A percentile compares a stretch with the other conserved stretches of the same genome.
Evolutionary conservation across 1,140 invertebrate species (phyloP).

Genomic region (Drosophila carrolli): DNA sequence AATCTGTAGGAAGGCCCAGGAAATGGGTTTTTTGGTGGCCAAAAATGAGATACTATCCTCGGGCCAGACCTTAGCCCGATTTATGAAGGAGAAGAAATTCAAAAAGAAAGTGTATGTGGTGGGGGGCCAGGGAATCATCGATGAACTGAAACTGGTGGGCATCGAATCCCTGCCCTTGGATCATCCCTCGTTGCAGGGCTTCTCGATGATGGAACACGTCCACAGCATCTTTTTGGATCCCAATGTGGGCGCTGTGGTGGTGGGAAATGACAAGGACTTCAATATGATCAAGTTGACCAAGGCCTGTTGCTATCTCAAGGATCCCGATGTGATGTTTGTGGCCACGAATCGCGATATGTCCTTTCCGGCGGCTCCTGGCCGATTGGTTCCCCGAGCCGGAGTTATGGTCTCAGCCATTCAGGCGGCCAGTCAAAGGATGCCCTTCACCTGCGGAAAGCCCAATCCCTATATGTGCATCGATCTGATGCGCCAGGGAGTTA

Average conservation of each 20-base stretch:
- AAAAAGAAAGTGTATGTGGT: constrained; percentile 45
- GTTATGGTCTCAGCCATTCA: constrained; percentile 2
- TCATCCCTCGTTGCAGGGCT: not conserved
- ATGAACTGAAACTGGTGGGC: constrained; percentile 52
- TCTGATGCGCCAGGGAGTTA: constrained; percentile 36
- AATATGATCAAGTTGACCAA: constrained; percentile 31
- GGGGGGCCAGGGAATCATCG: constrained; percentile 50
- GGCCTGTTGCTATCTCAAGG: constrained; percentile 39
- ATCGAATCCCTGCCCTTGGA: constrained; percentile 33
- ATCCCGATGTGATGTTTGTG: constrained; percentile 32
- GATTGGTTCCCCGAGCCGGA: constrained; percentile 2
- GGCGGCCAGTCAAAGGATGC: constrained; percentile 28
- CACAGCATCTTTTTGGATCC: constrained; percentile 44
- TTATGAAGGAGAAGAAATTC: constrained; percentile 39
- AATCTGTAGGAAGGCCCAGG: constrained; percentile 28
- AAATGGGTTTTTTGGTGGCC: constrained; percentile 40
- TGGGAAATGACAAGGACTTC: constrained; percentile 45
- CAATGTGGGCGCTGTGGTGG: constrained; percentile 51
- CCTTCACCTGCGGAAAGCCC: constrained; percentile 61
- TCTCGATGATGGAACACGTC: constrained; percentile 37
- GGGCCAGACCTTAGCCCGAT: constrained; percentile 23
- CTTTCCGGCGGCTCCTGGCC: constrained; percentile 12
- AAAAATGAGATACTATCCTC: constrained; percentile 48
- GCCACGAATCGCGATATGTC: constrained; percentile 55
- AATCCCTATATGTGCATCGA: constrained; percentile 44